Evolutionary conservation across 2,888 invertebrate species (phyloP).

Genomic region (Notodonta dromedarius): DNA sequence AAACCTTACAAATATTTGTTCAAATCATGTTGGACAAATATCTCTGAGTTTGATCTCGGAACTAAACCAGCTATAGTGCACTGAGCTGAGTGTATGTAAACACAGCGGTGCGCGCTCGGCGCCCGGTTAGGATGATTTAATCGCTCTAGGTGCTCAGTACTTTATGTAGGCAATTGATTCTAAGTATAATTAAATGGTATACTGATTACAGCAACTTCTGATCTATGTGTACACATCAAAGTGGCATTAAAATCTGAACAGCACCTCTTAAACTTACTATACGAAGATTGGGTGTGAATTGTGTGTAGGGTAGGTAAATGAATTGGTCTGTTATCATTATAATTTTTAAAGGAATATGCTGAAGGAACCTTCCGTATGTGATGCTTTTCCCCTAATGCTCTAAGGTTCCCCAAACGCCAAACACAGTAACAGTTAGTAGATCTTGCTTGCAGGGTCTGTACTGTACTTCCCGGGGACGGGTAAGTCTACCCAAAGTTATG

Average conservation of each 20-base stretch:
- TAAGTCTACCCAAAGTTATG: too few relatives aligned
- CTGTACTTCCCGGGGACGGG: too few relatives aligned
- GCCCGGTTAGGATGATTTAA: background rate
- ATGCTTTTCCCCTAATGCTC: too few relatives aligned
- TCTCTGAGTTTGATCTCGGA: background rate
- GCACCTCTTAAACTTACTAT: too few relatives aligned
- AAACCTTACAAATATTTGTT: conserved; percentile 12
- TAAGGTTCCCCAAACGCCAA: too few relatives aligned
- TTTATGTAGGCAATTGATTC: background rate
- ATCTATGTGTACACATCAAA: background rate
- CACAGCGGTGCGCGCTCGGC: background rate
- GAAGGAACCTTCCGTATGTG: too few relatives aligned
- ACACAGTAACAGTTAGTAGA: too few relatives aligned
- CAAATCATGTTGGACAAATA: conserved; percentile 12
- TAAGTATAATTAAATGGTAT: background rate
- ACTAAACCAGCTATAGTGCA: background rate
- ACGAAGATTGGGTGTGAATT: too few relatives aligned
- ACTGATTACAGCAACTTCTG: background rate
- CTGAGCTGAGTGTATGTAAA: background rate
- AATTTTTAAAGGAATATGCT: too few relatives aligned
- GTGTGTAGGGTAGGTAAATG: too few relatives aligned
- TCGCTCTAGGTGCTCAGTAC: background rate
- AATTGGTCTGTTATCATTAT: too few relatives aligned
- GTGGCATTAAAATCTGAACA: background rate
- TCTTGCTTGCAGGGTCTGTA: too few relatives aligned